Base-by-base conservation (phyloP, 1,140 invertebrate genomes). In the Ceratina japonica region DNA sequence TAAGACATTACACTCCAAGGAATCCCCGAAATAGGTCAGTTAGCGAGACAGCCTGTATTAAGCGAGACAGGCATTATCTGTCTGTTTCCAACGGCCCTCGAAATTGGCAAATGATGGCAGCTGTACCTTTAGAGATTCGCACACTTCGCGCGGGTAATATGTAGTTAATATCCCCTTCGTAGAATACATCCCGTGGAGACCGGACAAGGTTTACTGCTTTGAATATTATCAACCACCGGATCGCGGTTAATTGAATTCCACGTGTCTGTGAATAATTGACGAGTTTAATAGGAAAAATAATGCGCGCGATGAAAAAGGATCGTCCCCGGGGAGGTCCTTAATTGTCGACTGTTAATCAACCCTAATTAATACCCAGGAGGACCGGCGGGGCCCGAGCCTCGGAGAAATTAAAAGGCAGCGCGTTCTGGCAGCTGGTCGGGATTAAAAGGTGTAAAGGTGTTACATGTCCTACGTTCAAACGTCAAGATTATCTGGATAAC, bases 281-380 rank as follows among this genome's bases (percentile, higher is more conserved):
- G 16, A 3, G 2, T 5, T 22, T 13, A 52, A 31, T 15, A 18
- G 49, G 37, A 44, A 44, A 44, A 44, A 44, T 44, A 10, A 44
- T 44, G 37, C 10, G 10, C 37, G 37, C 5, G 37, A 10, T 44
- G 37, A 44, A 44, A 44, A 24, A 49, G 3, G 56, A 22, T 52
- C 22, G 31, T 72, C 13, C 31, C 59, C n/a, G 37, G 12, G 49
- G 66, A 77, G 70, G 31, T 64, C 62, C 24, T 18, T 20, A 31
- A 49, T 68, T 16, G 74, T 22, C 54, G 65, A 18, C 70, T 31
- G 70, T 70, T 74, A 68, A 72, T 63, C 72, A 65, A 31, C 18
- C 66, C 69, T 79, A 86, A 86, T 86, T 86, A 86, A 82, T 80
- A 84, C 76, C 37, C 37, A 7, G 5, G 37, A 10, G 63, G 37